Evolutionary conservation across 1,140 invertebrate species (phyloP).

Genomic region (Steinernema khuongi): DNA sequence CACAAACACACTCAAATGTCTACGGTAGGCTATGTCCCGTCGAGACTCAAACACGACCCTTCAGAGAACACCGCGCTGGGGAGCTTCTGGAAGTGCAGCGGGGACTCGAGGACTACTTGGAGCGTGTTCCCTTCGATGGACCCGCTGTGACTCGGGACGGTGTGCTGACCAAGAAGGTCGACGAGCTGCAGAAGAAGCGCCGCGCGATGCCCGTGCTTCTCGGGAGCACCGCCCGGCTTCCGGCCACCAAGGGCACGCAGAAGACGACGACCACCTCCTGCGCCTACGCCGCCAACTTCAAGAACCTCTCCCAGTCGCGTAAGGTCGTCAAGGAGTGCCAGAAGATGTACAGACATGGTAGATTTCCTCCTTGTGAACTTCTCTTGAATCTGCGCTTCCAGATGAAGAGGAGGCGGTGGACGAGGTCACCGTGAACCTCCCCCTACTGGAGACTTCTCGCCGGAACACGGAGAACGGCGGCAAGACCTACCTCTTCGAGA

Average conservation of each 20-base stretch:
- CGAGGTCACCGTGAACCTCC: not conserved
- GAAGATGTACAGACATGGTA: not conserved
- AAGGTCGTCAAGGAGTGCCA: not conserved
- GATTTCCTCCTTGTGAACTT: not conserved
- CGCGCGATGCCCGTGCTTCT: not conserved
- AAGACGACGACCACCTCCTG: not conserved
- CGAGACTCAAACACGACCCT: not conserved
- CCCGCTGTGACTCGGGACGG: not conserved
- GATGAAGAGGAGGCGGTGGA: not conserved
- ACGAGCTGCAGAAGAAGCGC: not conserved
- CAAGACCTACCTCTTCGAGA: not conserved
- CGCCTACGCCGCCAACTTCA: not conserved
- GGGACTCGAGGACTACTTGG: not conserved
- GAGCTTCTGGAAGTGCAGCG: not conserved
- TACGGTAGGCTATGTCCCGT: not conserved
- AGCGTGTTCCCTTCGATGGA: conserved; percentile 4
- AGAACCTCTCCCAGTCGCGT: not conserved
- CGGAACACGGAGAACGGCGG: not conserved
- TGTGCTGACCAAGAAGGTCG: not conserved
- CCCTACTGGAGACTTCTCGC: not conserved
- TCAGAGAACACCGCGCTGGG: not conserved
- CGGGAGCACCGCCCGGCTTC: not conserved
- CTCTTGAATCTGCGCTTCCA: not conserved
- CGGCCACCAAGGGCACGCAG: not conserved
- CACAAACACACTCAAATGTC: not conserved